These are phyloP conservation scores for Carollia perspicillata DNA, from an alignment of 2,113 vertebrate species.

Conservation along the genomic window DNA sequence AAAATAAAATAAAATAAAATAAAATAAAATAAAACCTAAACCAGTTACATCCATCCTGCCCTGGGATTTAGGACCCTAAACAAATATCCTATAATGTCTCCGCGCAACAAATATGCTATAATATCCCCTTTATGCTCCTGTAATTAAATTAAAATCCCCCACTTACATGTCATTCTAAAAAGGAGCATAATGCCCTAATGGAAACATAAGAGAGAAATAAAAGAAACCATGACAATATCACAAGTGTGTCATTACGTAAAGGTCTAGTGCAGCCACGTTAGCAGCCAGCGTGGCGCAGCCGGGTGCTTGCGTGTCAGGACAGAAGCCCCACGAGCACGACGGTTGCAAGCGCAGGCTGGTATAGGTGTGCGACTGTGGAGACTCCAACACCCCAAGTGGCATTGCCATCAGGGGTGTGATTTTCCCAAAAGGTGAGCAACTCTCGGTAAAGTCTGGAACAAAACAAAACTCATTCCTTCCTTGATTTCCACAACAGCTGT, in stretches of 20 bases:
- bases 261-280: not conserved
- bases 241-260: not conserved
- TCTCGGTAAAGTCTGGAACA: not conserved
- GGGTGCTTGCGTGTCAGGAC: not conserved
- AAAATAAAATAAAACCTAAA: not conserved
- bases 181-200: not conserved
- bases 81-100: not conserved
- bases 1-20: not conserved
- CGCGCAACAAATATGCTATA: not conserved
- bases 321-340: not conserved
- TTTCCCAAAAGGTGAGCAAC: not conserved
- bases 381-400: not conserved
- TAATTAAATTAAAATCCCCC: not conserved
- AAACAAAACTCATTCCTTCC: not conserved
- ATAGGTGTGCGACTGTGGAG: not conserved
- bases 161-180: not conserved
- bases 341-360: not conserved
- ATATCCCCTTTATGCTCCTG: not conserved
- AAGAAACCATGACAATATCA: not conserved
- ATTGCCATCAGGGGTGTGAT: not conserved
- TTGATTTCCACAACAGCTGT: not conserved
- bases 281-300: not conserved
- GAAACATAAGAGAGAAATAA: not conserved
- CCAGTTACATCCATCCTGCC: not conserved
- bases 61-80: not conserved